phyloP scores from a whole-genome alignment of 2,888 invertebrate species.

The Caradrina clavipalpis region DNA sequence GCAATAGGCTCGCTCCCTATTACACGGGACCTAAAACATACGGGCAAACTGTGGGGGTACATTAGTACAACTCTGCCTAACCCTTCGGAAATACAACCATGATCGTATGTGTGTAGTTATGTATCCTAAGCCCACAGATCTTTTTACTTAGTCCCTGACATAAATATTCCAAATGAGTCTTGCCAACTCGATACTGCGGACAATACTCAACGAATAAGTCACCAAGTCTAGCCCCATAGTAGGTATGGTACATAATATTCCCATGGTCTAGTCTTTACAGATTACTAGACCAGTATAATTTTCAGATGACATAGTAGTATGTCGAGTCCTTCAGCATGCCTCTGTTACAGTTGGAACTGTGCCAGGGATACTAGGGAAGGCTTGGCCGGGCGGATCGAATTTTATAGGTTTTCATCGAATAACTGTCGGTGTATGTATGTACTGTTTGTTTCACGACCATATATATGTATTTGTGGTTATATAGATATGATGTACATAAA shows the following conservation, averaged over 20 bases:
- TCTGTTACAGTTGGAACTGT: slow-evolving; percentile 27
- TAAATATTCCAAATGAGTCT: no score
- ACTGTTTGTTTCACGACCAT: not conserved
- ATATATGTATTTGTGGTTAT: not conserved
- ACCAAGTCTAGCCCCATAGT: not conserved
- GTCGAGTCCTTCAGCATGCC: slow-evolving; percentile 31
- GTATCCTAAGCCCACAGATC: no score
- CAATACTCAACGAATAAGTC: not conserved
- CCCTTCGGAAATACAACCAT: no score
- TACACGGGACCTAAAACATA: no score
- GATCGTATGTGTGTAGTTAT: no score
- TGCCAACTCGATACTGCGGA: not conserved
- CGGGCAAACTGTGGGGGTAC: no score
- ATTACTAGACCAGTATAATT: slow-evolving; percentile 1
- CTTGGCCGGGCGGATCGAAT: slow-evolving; percentile 51
- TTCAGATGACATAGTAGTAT: slow-evolving; percentile 25
- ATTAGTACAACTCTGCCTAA: no score
- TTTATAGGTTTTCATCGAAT: slow-evolving; percentile 30
- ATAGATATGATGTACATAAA: no score
- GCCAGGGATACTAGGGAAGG: slow-evolving; percentile 36
- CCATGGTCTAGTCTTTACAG: not conserved
- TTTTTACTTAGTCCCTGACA: no score
- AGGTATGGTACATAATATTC: no score
- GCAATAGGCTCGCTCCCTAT: no score
- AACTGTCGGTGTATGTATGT: slow-evolving; percentile 5